Base-by-base conservation (phyloP, 2,888 invertebrate genomes). In the Drosophila picticornis region DNA sequence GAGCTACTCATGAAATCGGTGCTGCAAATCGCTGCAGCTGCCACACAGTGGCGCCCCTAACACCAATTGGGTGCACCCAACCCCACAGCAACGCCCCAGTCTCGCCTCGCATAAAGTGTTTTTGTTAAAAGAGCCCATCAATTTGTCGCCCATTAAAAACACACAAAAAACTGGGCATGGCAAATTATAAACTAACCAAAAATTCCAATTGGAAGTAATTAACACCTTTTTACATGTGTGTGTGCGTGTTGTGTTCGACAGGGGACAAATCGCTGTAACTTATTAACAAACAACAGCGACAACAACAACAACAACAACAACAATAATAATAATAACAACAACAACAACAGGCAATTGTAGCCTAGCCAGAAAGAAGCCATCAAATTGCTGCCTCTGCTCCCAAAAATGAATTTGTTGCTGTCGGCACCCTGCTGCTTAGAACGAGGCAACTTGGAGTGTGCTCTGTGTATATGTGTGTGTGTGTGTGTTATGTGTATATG, bases 201-300 rank as follows among this genome's bases (percentile, higher is more conserved):
- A 84, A 87, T 87, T 87, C 84, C 76, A 82, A 87, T 84, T 84
- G 76, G 62, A 80, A 78, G 83, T 84, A 87, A 84, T 87, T 84
- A 84, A 87, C 84, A 82, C 84, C 76, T 80, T 72, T 68, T 51
- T 46, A 29, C 50, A 58, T 51, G 58, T 48, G 60, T 31, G 56
- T 27, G 29, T 56, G 64, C 11, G 56, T 59, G 64, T 66, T 63
- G 74, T 58, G 68, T 57, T 56, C 66, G 62, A 86, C 84, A 82
- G 76, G 87, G 82, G 80, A 87, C 84, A 84, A 84, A 84, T 84
- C 82, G 84, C 78, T 73, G 84, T 83, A 84, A 87, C 84, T 84
- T 84, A 87, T 84, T 84, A 87, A 84, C 87, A 79, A 81, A 59
- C 65, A 64, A 53, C 27, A 56, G 38, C 55, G 4, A 13, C 52